A percentile compares a stretch with the other conserved stretches of the same genome.
Conservation (phyloP, 2,797 vertebrate species). For the Luscinia luscinia region DNA sequence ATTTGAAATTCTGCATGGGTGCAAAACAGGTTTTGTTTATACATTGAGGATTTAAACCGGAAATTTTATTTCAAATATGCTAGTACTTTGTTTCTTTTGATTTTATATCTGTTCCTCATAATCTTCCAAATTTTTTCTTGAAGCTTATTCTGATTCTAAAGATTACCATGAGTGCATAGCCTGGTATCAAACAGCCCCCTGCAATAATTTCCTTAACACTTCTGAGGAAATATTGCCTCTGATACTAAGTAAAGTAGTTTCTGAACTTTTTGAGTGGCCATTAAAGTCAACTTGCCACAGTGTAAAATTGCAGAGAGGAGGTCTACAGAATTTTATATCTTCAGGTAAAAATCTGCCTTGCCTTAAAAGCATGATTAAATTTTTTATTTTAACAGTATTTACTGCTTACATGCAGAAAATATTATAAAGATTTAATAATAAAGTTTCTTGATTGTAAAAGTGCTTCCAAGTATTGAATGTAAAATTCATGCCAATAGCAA, state of each 20-base stretch:
- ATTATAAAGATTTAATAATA: background rate
- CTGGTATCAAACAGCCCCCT: slow-evolving; percentile 54
- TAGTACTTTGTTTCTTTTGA: background rate
- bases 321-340: slow-evolving; percentile 70
- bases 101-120: background rate
- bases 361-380: background rate
- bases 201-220: slow-evolving; percentile 52
- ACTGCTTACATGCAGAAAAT: background rate
- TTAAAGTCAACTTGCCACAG: slow-evolving; percentile 70
- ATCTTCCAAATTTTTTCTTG: background rate
- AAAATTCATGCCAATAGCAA: background rate
- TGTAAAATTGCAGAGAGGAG: slow-evolving; percentile 71
- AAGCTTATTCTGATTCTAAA: slow-evolving; percentile 58
- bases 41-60: background rate
- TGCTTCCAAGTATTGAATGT: background rate
- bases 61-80: background rate
- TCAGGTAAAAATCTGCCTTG: slow-evolving; percentile 55
- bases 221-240: slow-evolving; percentile 64
- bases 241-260: slow-evolving; percentile 55
- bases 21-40: background rate
- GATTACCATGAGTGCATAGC: slow-evolving; percentile 62
- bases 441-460: background rate
- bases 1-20: background rate
- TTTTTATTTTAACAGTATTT: background rate
- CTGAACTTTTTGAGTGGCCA: slow-evolving; percentile 52